A percentile compares a stretch with the other conserved stretches of the same genome.
phyloP scores from a whole-genome alignment of 2,797 vertebrate species.

The Cossypha polioptera region DNA sequence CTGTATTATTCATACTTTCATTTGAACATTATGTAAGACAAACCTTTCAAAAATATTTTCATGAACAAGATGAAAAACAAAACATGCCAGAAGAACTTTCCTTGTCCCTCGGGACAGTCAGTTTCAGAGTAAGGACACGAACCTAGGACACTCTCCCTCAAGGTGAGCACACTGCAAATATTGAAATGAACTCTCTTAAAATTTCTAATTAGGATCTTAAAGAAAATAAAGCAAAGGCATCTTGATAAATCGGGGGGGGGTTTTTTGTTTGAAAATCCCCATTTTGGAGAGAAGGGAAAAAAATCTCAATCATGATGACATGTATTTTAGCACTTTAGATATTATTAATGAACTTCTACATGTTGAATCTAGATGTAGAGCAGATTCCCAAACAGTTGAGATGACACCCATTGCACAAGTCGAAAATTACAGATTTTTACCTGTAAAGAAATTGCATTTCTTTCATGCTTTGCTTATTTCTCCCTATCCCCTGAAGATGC shows the following conservation, averaged over 20 bases:
- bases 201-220: background rate
- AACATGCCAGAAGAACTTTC: background rate
- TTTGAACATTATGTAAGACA: background rate
- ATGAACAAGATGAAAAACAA: background rate
- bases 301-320: background rate
- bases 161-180: background rate
- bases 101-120: background rate
- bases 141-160: background rate
- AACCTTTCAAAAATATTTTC: background rate
- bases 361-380: background rate
- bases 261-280: background rate
- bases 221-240: background rate
- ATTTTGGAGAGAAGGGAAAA: background rate
- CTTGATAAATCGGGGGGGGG: accelerated
- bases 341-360: background rate
- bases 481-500: background rate
- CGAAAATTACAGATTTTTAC: background rate
- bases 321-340: background rate
- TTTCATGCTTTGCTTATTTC: background rate
- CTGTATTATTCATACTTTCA: background rate
- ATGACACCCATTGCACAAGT: background rate
- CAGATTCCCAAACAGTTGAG: background rate
- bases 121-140: background rate
- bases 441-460: background rate
- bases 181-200: background rate